phyloP scores from a whole-genome alignment of 2,888 invertebrate species.

The Nemoura dubitans region DNA sequence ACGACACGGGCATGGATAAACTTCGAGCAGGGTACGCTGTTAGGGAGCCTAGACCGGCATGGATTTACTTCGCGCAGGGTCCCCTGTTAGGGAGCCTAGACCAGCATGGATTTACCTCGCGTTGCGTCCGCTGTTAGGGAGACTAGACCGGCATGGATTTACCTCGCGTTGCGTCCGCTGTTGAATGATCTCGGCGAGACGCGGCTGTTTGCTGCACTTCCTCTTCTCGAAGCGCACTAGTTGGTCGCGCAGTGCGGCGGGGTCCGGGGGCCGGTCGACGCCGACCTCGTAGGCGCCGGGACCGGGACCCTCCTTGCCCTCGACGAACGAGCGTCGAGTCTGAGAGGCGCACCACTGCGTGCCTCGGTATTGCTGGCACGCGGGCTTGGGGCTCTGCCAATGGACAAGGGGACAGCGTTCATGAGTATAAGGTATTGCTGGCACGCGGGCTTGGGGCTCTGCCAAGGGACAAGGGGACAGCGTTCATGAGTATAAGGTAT shows the following conservation, averaged over 20 bases:
- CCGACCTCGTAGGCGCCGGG: slow-evolving; percentile 21
- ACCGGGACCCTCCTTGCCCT: slow-evolving; percentile 15
- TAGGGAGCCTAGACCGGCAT: no score
- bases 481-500: no score
- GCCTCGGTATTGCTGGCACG: background rate
- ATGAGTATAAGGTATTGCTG: background rate
- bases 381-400: background rate
- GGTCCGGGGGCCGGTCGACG: background rate
- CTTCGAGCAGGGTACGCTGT: no score
- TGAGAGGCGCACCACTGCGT: background rate
- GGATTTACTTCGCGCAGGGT: no score
- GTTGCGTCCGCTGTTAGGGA: no score
- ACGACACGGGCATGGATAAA: no score
- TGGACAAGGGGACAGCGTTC: no score
- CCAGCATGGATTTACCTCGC: slow-evolving; percentile 37
- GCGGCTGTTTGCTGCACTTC: slow-evolving; percentile 30
- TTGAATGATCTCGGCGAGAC: slow-evolving; percentile 24
- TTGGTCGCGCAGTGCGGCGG: background rate
- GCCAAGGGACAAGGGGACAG: background rate
- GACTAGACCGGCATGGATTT: no score
- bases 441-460: background rate
- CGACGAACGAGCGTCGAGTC: background rate
- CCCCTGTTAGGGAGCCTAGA: no score
- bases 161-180: slow-evolving; percentile 22
- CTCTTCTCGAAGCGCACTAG: slow-evolving; percentile 20